phyloP scores from a whole-genome alignment of 2,797 vertebrate genomes.

The Cetoscarus ocellatus region DNA sequence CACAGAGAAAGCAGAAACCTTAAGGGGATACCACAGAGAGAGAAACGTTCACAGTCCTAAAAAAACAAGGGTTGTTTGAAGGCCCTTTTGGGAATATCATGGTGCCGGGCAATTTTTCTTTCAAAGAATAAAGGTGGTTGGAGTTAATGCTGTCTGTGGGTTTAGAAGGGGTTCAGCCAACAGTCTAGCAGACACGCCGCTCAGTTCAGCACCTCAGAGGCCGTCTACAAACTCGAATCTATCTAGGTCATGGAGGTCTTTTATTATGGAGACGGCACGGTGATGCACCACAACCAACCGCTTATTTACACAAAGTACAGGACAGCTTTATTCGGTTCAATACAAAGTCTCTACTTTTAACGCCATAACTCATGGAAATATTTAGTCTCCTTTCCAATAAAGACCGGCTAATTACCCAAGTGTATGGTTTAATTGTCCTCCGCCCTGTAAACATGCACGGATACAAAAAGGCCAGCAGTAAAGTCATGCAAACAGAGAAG shows the following conservation, averaged over 20 bases:
- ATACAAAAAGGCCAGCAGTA: slow-evolving; percentile 57
- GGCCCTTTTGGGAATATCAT: slow-evolving; percentile 85
- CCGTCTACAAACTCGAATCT: slow-evolving; percentile 71
- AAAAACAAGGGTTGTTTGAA: slow-evolving; percentile 84
- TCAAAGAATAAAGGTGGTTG: slow-evolving; percentile 84
- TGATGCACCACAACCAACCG: slow-evolving; percentile 61
- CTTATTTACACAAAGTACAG: slow-evolving; percentile 75
- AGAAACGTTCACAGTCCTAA: slow-evolving; percentile 82
- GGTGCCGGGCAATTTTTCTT: slow-evolving; percentile 85
- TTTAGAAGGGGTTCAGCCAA: slow-evolving; percentile 79
- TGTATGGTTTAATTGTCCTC: slow-evolving; percentile 70
- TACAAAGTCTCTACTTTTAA: slow-evolving; percentile 63
- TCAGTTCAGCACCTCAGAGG: slow-evolving; percentile 80
- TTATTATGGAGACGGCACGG: slow-evolving; percentile 73
- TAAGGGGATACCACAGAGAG: slow-evolving; percentile 81
- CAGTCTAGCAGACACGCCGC: slow-evolving; percentile 78
- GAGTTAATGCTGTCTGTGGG: slow-evolving; percentile 82
- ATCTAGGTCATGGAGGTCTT: slow-evolving; percentile 78
- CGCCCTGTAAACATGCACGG: slow-evolving; percentile 67
- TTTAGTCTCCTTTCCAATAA: slow-evolving; percentile 79
- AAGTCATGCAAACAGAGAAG: slow-evolving; percentile 65
- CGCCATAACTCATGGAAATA: slow-evolving; percentile 76
- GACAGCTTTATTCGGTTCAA: no score
- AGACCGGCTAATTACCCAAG: slow-evolving; percentile 70
- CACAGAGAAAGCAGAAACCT: slow-evolving; percentile 79